Conservation (phyloP, 1,140 invertebrate species). For the Tachypleus tridentatus region DNA sequence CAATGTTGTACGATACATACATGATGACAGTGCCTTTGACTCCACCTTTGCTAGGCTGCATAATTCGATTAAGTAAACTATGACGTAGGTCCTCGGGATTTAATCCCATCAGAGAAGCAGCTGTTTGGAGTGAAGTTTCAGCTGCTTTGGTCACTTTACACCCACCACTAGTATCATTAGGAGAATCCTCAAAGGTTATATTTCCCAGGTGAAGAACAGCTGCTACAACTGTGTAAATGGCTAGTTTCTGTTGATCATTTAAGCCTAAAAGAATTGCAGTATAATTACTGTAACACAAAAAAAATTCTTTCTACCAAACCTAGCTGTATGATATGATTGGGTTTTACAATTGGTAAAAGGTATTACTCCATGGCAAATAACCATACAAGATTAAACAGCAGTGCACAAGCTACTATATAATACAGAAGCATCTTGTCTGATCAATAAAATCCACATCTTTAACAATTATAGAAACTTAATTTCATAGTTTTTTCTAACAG, state of each 20-base stretch:
- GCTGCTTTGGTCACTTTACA: slow-evolving; percentile 49
- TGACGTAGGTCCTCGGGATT: slow-evolving; percentile 71
- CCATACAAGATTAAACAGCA: too few species aligned
- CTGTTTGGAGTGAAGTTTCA: slow-evolving; percentile 53
- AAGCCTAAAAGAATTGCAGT: slow-evolving; percentile 41
- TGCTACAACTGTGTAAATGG: slow-evolving; percentile 73
- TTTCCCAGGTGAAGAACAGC: slow-evolving; percentile 88
- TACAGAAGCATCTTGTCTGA: too few species aligned
- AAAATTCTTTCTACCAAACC: too few species aligned
- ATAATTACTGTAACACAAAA: too few species aligned
- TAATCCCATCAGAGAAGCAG: slow-evolving; percentile 63
- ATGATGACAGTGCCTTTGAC: slow-evolving; percentile 94
- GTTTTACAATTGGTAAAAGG: too few species aligned
- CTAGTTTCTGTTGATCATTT: slow-evolving; percentile 41
- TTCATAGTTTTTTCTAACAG: too few species aligned
- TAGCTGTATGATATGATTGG: too few species aligned
- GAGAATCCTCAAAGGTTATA: slow-evolving; percentile 81
- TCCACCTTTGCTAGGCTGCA: slow-evolving; percentile 89
- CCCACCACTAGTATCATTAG: slow-evolving; percentile 71
- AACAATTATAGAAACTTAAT: too few species aligned
- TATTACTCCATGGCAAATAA: too few species aligned
- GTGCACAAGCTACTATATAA: too few species aligned
- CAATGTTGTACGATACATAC: slow-evolving; percentile 41
- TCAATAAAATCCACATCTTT: too few species aligned
- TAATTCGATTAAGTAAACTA: slow-evolving; percentile 74